These are phyloP conservation scores for Acanthurus lineatus DNA, from an alignment of 2,797 vertebrate species.

Conservation along the genomic window DNA sequence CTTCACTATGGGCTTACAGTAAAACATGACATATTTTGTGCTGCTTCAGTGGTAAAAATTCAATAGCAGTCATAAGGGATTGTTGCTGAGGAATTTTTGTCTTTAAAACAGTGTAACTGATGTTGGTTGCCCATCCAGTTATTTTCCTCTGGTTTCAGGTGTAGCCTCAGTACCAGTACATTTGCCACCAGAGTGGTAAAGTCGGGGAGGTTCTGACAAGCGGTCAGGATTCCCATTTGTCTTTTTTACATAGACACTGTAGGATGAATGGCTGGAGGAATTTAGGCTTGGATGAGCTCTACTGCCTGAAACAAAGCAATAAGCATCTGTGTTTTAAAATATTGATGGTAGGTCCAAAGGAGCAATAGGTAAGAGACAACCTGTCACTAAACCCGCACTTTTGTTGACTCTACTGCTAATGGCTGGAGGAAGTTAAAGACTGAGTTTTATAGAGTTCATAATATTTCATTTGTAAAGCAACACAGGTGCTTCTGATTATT, in stretches of 20 bases:
- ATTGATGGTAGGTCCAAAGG: constrained; percentile 39
- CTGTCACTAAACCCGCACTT: constrained; percentile 2
- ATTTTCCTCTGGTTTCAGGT: too few species aligned
- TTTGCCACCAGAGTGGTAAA: not conserved
- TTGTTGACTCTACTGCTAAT: not conserved
- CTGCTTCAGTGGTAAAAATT: too few species aligned
- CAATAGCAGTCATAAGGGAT: too few species aligned
- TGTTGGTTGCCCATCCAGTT: too few species aligned
- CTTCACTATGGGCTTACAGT: too few species aligned
- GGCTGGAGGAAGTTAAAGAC: not conserved
- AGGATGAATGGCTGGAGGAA: constrained; percentile 14
- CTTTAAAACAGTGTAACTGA: too few species aligned
- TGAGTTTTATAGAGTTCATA: not conserved
- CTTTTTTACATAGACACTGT: not conserved
- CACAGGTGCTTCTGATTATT: not conserved
- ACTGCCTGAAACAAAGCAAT: constrained; percentile 46
- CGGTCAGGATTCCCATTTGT: not conserved
- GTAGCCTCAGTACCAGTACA: not conserved
- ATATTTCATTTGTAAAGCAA: not conserved
- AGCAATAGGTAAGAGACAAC: constrained; percentile 16
- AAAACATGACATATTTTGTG: too few species aligned
- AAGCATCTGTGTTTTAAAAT: constrained; percentile 28
- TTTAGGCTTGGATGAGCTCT: constrained; percentile 33
- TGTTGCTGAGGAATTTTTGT: too few species aligned
- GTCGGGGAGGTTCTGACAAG: not conserved